Percentiles rank a stretch among this genome's conserved stretches.
These are phyloP conservation scores for Cryptocephalus primarius DNA, from an alignment of 2,888 invertebrate genomes.

Conservation along the genomic window DNA sequence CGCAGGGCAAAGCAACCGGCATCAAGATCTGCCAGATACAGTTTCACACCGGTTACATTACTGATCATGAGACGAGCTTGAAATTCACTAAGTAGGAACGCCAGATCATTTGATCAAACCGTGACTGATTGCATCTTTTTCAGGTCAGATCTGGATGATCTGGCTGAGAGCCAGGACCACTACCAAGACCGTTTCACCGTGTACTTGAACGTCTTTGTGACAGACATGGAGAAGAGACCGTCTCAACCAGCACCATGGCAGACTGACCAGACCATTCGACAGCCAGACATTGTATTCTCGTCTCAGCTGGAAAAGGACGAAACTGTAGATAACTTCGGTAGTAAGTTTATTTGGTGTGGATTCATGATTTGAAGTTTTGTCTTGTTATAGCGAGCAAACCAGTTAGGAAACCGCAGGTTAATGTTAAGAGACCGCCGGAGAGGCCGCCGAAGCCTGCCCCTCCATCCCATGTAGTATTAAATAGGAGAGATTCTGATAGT, in stretches of 20 bases:
- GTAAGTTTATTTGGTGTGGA: conserved; percentile 10
- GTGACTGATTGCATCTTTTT: not conserved
- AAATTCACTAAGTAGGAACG: conserved; percentile 51
- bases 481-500: conserved; percentile 21
- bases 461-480: conserved; percentile 15
- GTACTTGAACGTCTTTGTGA: conserved; percentile 59
- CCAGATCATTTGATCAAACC: not conserved
- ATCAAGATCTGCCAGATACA: conserved; percentile 81
- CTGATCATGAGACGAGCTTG: conserved; percentile 61
- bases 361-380: not conserved
- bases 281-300: conserved; percentile 56
- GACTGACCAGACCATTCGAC: conserved; percentile 49
- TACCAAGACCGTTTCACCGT: conserved; percentile 60
- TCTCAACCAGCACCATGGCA: conserved; percentile 66
- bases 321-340: conserved; percentile 73
- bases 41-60: conserved; percentile 81
- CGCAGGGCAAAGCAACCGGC: conserved; percentile 59
- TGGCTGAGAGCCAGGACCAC: conserved; percentile 54
- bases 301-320: conserved; percentile 73
- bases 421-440: conserved; percentile 30
- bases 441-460: conserved; percentile 32
- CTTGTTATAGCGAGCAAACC: conserved; percentile 13
- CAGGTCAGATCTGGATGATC: conserved; percentile 70
- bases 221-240: conserved; percentile 57
- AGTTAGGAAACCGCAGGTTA: conserved; percentile 32